Conservation (phyloP, 2,797 vertebrate species). For the Morelia viridis region DNA sequence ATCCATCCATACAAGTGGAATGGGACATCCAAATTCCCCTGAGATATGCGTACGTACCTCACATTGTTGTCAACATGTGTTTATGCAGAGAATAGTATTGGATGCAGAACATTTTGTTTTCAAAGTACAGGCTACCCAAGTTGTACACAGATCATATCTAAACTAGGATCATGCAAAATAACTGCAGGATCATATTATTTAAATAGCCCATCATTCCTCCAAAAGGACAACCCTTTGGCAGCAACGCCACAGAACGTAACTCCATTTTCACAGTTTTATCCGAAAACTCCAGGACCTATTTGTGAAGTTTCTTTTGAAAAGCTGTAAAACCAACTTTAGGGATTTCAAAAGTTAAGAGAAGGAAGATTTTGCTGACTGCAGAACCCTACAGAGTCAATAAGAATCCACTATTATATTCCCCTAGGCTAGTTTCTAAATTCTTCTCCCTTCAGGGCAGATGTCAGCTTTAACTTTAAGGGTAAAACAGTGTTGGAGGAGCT, state of each 20-base stretch:
- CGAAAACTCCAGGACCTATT: background rate
- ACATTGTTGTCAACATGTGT: background rate
- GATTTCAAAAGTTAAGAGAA: constrained; percentile 17
- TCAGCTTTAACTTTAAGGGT: constrained; percentile 7
- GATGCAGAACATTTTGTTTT: background rate
- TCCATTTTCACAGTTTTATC: background rate
- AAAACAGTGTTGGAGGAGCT: background rate
- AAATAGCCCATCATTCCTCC: constrained; percentile 17
- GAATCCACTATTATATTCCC: constrained; percentile 27
- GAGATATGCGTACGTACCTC: too few species aligned
- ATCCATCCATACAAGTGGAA: background rate
- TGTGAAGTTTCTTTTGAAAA: constrained; percentile 19
- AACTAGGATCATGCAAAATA: background rate
- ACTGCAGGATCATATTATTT: background rate
- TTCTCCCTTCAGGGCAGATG: constrained; percentile 10
- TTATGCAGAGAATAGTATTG: background rate
- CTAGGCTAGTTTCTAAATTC: constrained; percentile 1
- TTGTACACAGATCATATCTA: background rate
- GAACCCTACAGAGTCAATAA: constrained; percentile 1
- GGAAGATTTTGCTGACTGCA: constrained; percentile 28
- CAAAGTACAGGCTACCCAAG: background rate
- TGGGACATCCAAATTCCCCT: background rate
- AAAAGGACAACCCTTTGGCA: constrained; percentile 28
- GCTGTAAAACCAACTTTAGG: constrained; percentile 9
- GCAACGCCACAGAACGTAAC: constrained; percentile 16